Conservation (phyloP, 2,113 vertebrate genomes). For the Zosterops borbonicus region DNA sequence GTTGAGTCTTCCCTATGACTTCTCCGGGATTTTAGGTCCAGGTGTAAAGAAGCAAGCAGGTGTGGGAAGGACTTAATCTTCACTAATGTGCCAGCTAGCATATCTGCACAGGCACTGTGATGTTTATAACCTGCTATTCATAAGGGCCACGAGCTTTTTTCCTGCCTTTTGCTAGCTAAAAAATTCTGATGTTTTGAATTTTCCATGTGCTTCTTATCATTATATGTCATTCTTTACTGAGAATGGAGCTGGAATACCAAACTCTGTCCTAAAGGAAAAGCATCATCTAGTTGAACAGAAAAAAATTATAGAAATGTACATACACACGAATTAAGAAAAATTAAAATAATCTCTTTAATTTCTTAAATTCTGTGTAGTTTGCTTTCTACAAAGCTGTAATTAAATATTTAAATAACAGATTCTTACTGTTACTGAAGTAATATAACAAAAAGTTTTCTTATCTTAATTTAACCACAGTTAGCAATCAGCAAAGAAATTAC, state of each 20-base stretch:
- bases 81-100: neutral
- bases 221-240: neutral
- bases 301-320: neutral
- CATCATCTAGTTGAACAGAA: neutral
- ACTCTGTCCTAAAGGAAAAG: neutral
- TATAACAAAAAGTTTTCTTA: neutral
- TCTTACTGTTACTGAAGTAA: neutral
- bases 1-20: neutral
- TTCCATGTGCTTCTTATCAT: neutral
- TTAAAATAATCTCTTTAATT: neutral
- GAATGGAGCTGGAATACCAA: neutral
- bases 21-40: neutral
- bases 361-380: neutral
- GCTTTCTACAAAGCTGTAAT: neutral
- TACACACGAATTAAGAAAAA: neutral
- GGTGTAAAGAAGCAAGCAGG: neutral
- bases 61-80: constrained; percentile 15
- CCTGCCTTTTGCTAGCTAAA: neutral
- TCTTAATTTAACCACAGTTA: neutral
- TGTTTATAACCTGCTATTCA: neutral
- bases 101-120: neutral
- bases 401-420: neutral
- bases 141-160: neutral
- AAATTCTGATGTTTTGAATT: neutral
- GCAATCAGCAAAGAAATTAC: neutral